Conservation (phyloP, 2,888 invertebrate species). For the Drosophila maculinotata region DNA sequence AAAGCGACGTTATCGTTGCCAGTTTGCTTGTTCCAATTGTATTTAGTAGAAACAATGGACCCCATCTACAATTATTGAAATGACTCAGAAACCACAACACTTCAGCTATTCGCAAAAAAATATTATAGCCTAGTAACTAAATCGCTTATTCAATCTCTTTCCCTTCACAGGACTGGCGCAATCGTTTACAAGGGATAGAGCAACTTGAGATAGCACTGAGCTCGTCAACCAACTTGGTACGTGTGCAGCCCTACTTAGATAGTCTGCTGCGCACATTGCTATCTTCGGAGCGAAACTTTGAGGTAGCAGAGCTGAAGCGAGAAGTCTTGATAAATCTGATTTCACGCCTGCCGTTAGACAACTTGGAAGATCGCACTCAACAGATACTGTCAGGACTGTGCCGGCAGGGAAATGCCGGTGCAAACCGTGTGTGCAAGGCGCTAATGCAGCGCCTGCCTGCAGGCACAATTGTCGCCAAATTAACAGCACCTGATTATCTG, state of each 20-base stretch:
- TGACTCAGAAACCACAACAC: conserved; percentile 13
- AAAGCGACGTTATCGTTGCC: conserved; percentile 34
- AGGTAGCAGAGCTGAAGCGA: conserved; percentile 84
- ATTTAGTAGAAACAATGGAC: conserved; percentile 17
- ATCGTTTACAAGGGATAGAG: conserved; percentile 82
- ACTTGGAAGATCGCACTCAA: conserved; percentile 83
- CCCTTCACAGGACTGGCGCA: conserved; percentile 83
- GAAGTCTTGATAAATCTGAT: conserved; percentile 84
- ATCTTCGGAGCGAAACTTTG: conserved; percentile 87
- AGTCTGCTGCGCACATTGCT: conserved; percentile 88
- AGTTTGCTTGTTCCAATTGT: conserved; percentile 25
- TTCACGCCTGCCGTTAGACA: conserved; percentile 84
- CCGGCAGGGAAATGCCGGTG: conserved; percentile 84
- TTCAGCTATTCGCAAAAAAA: conserved; percentile 34
- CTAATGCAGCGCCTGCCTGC: conserved; percentile 85
- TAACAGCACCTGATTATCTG: conserved; percentile 84
- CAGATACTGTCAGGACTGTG: conserved; percentile 85
- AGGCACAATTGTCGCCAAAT: conserved; percentile 84
- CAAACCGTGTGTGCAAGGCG: conserved; percentile 85
- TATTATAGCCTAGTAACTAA: conserved; percentile 13
- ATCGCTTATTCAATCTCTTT: conserved; percentile 1
- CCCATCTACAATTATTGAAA: conserved; percentile 44
- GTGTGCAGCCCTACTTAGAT: conserved; percentile 88
- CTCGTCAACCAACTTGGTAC: conserved; percentile 86
- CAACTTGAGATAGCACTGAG: conserved; percentile 85